These are phyloP conservation scores for Tauraco erythrolophus DNA, from an alignment of 2,113 vertebrate genomes.

Conservation along the genomic window DNA sequence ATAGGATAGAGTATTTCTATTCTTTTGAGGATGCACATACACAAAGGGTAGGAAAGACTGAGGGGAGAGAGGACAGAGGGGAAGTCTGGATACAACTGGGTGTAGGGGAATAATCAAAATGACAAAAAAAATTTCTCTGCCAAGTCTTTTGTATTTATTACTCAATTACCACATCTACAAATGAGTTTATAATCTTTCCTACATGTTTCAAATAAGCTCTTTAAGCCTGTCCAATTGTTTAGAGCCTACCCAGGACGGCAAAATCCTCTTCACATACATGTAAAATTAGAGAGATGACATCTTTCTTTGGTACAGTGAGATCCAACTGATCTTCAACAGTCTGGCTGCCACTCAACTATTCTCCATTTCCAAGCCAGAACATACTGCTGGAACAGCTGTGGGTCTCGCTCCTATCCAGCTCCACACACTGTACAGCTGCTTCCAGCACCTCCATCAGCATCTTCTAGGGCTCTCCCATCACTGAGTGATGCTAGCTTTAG, in stretches of 20 bases:
- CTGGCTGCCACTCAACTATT: not conserved
- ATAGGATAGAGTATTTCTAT: not conserved
- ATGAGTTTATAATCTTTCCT: not conserved
- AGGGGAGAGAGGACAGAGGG: rapidly evolving
- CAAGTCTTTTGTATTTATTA: not conserved
- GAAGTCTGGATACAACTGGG: not conserved
- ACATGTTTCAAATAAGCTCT: not conserved
- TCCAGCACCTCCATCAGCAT: not conserved
- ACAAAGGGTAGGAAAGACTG: not conserved
- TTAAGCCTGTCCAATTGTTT: not conserved
- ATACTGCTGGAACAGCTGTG: not conserved
- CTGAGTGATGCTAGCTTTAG: not conserved
- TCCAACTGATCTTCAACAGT: rapidly evolving
- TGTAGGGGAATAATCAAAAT: not conserved
- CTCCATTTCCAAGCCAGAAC: not conserved
- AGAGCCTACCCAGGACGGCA: not conserved
- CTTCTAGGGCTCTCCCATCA: not conserved
- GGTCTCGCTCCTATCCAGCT: not conserved
- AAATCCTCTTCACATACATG: not conserved
- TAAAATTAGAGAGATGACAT: not conserved
- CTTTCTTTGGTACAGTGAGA: not conserved
- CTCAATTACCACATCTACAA: not conserved
- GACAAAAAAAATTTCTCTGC: not conserved
- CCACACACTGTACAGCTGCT: not conserved
- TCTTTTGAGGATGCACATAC: not conserved